phyloP scores from a whole-genome alignment of 2,797 vertebrate species.

The Sebastiscus tertius region DNA sequence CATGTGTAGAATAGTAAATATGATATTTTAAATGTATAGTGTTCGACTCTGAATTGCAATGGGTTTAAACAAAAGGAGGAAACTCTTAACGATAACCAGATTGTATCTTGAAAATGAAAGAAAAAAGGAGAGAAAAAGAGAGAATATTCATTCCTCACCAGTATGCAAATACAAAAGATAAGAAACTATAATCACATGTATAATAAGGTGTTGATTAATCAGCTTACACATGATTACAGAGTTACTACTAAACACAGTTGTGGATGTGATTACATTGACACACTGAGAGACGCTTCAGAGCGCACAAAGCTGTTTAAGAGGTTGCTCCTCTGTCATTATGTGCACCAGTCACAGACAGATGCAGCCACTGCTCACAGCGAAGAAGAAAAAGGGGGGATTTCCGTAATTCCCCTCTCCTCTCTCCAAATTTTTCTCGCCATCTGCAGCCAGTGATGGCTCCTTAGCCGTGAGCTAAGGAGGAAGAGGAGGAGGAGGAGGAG shows the following conservation, averaged over 20 bases:
- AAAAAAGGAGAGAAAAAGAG: background rate
- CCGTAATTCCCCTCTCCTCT: constrained; percentile 37
- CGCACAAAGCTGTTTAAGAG: constrained; percentile 28
- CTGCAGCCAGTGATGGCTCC: constrained; percentile 40
- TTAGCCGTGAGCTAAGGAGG: constrained; percentile 32
- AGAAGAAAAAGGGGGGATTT: constrained; percentile 68
- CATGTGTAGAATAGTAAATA: background rate
- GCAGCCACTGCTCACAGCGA: constrained; percentile 29
- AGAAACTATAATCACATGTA: constrained; percentile 14
- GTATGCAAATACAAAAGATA: background rate
- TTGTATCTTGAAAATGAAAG: background rate
- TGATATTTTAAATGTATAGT: background rate
- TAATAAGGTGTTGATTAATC: constrained; percentile 27
- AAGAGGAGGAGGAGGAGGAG: constrained; percentile 22
- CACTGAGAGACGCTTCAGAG: constrained; percentile 20
- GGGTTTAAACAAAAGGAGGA: background rate
- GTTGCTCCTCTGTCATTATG: constrained; percentile 71
- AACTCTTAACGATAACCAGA: background rate
- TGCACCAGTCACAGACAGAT: constrained; percentile 34
- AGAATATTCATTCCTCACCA: background rate
- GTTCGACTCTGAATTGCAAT: background rate
- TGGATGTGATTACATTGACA: constrained; percentile 44
- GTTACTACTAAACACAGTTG: constrained; percentile 14
- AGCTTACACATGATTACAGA: constrained; percentile 39
- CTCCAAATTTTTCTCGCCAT: constrained; percentile 37